A percentile compares a stretch with the other conserved stretches of the same genome.
These are phyloP conservation scores for Sminthopsis crassicaudata DNA, from an alignment of 2,113 vertebrate species.

Conservation along the genomic window DNA sequence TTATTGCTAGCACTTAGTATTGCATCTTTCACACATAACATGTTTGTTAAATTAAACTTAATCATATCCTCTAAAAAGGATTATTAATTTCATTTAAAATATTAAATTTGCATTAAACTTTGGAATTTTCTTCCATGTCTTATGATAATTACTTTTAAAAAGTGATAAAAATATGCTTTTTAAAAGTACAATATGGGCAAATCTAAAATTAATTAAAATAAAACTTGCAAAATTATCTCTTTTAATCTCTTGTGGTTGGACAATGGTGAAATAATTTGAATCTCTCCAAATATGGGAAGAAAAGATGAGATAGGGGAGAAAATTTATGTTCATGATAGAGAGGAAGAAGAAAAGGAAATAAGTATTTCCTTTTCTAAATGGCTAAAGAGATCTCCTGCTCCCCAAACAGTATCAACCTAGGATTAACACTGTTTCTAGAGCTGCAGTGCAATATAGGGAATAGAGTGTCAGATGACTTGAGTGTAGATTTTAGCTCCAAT, in stretches of 20 bases:
- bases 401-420: not conserved
- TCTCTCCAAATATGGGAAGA: no score
- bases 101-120: not conserved
- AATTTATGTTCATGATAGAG: not conserved
- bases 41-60: not conserved
- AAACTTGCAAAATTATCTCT: not conserved
- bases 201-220: not conserved
- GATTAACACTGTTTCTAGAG: not conserved
- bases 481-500: not conserved
- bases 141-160: not conserved
- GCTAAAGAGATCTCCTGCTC: not conserved
- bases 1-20: not conserved
- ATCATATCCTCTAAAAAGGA: not conserved
- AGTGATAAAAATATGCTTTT: not conserved
- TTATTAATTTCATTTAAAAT: not conserved
- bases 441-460: not conserved
- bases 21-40: not conserved
- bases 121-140: not conserved
- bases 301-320: rapidly evolving
- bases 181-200: not conserved
- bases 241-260: rapidly evolving
- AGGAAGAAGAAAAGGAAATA: not conserved
- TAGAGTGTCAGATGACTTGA: not conserved
- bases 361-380: not conserved
- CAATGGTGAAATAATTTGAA: rapidly evolving